Conservation (phyloP, 2,888 invertebrate genomes). For the Diadegma fenestrale region DNA sequence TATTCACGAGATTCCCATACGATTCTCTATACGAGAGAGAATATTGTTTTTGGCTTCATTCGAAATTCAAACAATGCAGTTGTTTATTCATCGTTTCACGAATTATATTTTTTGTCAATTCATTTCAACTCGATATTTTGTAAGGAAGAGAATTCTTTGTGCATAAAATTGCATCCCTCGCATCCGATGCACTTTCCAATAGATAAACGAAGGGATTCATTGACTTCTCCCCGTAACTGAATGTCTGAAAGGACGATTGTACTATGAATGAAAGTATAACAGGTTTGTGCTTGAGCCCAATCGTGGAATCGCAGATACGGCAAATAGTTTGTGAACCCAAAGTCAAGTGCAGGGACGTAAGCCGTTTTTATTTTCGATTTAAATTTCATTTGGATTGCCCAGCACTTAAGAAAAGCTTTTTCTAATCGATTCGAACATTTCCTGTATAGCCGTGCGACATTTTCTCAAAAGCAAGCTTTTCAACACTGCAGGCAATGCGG, state of each 20-base stretch:
- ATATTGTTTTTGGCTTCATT: not conserved
- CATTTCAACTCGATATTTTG: not conserved
- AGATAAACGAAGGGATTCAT: too few species aligned
- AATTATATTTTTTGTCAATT: not conserved
- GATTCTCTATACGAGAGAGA: not conserved
- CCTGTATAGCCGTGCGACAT: not conserved
- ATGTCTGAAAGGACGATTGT: too few species aligned
- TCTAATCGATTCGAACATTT: not conserved
- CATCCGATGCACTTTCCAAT: too few species aligned
- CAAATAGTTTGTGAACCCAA: not conserved
- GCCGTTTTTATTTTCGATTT: not conserved
- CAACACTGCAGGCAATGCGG: not conserved
- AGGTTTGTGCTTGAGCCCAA: too few species aligned
- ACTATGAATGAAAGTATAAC: too few species aligned
- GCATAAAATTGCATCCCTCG: too few species aligned
- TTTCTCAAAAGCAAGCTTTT: not conserved
- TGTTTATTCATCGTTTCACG: not conserved
- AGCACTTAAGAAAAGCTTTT: not conserved
- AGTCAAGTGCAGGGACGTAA: not conserved
- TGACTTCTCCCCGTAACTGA: too few species aligned
- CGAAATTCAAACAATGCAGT: not conserved
- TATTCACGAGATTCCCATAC: not conserved
- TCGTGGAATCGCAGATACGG: too few species aligned
- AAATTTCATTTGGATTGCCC: not conserved
- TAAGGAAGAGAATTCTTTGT: too few species aligned